Percentiles rank a stretch among this genome's conserved stretches.
Conservation (phyloP, 2,797 vertebrate genomes). For the Manis javanica region DNA sequence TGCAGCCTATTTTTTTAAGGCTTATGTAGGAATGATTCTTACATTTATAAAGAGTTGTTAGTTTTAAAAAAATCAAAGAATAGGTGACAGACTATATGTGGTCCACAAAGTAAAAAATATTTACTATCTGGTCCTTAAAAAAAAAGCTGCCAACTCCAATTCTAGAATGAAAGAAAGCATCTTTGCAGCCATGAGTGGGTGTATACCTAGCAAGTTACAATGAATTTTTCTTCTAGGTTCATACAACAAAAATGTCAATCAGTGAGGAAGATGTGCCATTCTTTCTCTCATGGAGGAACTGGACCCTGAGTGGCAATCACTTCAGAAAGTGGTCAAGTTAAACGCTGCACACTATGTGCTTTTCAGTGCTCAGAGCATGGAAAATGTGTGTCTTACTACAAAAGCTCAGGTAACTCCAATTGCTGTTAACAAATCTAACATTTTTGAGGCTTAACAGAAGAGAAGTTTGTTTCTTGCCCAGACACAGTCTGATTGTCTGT, state of each 20-base stretch:
- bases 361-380: neutral
- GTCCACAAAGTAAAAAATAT: neutral
- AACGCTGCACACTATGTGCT: neutral
- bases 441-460: neutral
- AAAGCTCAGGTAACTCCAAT: neutral
- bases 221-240: neutral
- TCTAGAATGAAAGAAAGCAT: neutral
- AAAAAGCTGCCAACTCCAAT: neutral
- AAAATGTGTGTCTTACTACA: neutral
- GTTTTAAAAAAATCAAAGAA: neutral
- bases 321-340: neutral
- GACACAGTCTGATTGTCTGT: neutral
- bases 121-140: neutral
- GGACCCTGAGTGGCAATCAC: neutral
- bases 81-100: neutral
- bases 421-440: neutral
- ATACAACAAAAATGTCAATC: too few relatives aligned
- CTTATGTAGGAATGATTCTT: neutral
- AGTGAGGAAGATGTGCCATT: neutral
- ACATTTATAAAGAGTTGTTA: neutral
- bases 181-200: neutral
- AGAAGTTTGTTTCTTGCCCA: neutral
- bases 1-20: neutral
- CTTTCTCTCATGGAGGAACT: neutral
- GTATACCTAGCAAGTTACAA: neutral